phyloP scores from a whole-genome alignment of 2,888 invertebrate genomes.

The Hyles lineata region DNA sequence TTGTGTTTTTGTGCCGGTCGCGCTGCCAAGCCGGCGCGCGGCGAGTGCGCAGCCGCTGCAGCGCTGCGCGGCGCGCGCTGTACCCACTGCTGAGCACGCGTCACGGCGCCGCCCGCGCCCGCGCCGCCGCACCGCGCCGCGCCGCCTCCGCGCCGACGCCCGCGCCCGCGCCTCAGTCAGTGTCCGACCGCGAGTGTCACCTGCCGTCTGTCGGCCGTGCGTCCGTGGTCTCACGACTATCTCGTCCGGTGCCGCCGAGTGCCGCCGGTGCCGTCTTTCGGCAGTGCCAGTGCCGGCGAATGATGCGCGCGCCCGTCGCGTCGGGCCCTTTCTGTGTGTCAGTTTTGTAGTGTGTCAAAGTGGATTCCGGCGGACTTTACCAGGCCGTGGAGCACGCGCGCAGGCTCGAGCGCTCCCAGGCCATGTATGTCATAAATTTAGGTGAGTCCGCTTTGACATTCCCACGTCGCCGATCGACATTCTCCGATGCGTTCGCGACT shows the following conservation, averaged over 20 bases:
- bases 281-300: slow-evolving; percentile 68
- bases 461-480: slow-evolving; percentile 63
- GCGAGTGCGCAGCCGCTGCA: slow-evolving; percentile 39
- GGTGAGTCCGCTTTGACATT: slow-evolving; percentile 78
- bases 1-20: slow-evolving; percentile 49
- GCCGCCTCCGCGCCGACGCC: slow-evolving; percentile 38
- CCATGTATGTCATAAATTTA: slow-evolving; percentile 85
- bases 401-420: slow-evolving; percentile 83
- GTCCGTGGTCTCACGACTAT: slow-evolving; percentile 51
- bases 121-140: slow-evolving; percentile 38
- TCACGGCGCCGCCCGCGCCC: slow-evolving; percentile 41
- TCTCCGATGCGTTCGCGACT: slow-evolving; percentile 52
- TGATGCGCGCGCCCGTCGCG: slow-evolving; percentile 77
- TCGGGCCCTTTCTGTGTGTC: slow-evolving; percentile 75
- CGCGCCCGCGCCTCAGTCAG: slow-evolving; percentile 56
- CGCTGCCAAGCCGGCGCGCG: slow-evolving; percentile 61
- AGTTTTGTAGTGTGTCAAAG: slow-evolving; percentile 75
- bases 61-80: slow-evolving; percentile 33
- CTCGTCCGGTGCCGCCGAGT: slow-evolving; percentile 56
- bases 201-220: slow-evolving; percentile 59
- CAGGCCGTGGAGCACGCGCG: slow-evolving; percentile 82
- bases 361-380: slow-evolving; percentile 82
- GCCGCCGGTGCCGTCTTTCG: slow-evolving; percentile 59
- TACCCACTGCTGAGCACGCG: slow-evolving; percentile 38
- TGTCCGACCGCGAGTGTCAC: slow-evolving; percentile 70